Base-by-base conservation (phyloP, 2,113 vertebrate genomes). In the Progne subis region DNA sequence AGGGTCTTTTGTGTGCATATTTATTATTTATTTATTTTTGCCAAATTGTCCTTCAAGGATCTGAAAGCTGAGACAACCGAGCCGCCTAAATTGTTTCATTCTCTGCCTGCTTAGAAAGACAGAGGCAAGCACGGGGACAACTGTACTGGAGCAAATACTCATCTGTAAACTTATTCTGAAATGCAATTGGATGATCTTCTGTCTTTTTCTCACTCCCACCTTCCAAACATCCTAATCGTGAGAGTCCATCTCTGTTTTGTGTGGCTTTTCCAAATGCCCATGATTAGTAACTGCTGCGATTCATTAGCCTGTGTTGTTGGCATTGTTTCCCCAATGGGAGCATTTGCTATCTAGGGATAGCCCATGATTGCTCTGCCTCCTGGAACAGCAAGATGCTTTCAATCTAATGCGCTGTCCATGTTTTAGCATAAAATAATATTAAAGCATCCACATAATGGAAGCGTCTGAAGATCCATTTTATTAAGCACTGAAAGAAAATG, bases 371-470 rank as follows among this genome's bases (percentile, higher is more conserved):
- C 90, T 92, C 65, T 96, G 92, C 93, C 85, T 78, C 18, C 37
- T 93, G 76, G 49, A 96, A 43, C 56, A 72, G 76, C 59, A 53
- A 96, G 94, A 97, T 96, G 96, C 88, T 97, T 97, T 97, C 94
- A 96, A 88, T 95, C 86, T 95, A 95, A 96, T 96, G 93, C 0
- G 0, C 65, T 90, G 49, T 78, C 95, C 93, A 82, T 47, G 88
- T 93, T 97, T 96, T 95, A 97, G 88, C 95, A 95, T 96, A 96
- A 96, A 97, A 96, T 93, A 96, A 94, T 95, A 97, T 97, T 97
- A 96, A 96, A 95, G 86, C 90, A 50, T 93, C 44, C 93, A 76
- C 94, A 91, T 96, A 97, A 96, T 97, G 96, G 94, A 96, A 86
- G 56, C 8, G 0, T 94, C 95, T 93, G 90, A 93, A 96, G 93